Conservation (phyloP, 2,797 vertebrate species). For the Arctocebus calabarensis region DNA sequence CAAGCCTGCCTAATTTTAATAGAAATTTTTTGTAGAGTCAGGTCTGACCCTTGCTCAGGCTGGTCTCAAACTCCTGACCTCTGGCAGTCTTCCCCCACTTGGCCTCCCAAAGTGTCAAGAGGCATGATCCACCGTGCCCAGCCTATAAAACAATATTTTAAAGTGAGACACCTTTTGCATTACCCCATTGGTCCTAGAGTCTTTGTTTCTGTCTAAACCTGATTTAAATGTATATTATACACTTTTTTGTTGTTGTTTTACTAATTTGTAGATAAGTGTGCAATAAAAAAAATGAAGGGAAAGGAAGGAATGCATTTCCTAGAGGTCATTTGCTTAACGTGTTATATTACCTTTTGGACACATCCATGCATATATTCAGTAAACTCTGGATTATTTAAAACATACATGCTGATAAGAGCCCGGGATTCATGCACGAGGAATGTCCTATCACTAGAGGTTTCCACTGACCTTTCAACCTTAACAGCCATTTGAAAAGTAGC, state of each 20-base stretch:
- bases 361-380: neutral
- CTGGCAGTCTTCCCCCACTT: neutral
- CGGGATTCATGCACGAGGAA: neutral
- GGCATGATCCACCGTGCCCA: neutral
- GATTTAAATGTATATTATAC: neutral
- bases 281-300: neutral
- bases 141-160: slow-evolving; percentile 14
- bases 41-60: neutral
- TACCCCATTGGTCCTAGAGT: neutral
- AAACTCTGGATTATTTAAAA: neutral
- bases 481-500: neutral
- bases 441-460: neutral
- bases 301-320: neutral
- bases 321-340: neutral
- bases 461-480: neutral
- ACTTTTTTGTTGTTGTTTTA: neutral
- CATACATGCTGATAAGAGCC: neutral
- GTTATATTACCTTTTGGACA: neutral
- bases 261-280: neutral
- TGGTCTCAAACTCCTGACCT: neutral
- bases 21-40: neutral
- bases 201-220: neutral
- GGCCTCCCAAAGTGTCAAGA: neutral
- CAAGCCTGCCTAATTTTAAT: neutral
- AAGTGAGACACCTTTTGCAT: neutral